Percentiles rank a stretch among this genome's conserved stretches.
phyloP scores from a whole-genome alignment of 1,140 invertebrate genomes.

The Apis mellifera region DNA sequence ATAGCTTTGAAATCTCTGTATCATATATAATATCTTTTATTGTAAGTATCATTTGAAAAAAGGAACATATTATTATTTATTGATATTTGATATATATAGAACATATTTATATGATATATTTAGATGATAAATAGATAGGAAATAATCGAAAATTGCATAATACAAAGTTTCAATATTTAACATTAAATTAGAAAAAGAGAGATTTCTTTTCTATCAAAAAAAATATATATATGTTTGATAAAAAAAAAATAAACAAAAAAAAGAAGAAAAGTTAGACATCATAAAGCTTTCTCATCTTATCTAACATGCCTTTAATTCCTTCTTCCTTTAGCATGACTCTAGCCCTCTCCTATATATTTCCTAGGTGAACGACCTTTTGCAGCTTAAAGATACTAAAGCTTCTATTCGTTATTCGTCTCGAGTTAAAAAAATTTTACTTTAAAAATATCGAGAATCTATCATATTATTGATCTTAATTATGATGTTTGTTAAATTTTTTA shows the following conservation, averaged over 20 bases:
- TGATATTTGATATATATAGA: neutral
- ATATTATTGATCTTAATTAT: too few relatives aligned
- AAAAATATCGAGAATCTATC: neutral
- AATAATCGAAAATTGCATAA: neutral
- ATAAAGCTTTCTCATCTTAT: neutral
- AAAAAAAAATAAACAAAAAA: neutral
- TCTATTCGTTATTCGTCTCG: neutral
- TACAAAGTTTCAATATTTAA: neutral
- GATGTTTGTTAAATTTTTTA: too few relatives aligned
- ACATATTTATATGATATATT: neutral
- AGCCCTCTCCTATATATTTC: neutral
- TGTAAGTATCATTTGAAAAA: neutral
- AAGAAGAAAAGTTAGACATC: neutral
- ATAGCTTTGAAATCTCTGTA: neutral
- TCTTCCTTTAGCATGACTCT: neutral
- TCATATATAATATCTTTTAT: neutral
- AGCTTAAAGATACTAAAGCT: constrained; percentile 8
- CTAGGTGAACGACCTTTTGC: constrained; percentile 32
- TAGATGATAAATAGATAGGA: neutral
- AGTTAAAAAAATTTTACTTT: neutral
- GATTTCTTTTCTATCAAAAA: neutral
- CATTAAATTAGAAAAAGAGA: neutral
- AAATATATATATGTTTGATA: neutral
- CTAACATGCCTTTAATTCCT: constrained; percentile 4
- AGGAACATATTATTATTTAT: neutral